Percentiles rank a stretch among this genome's conserved stretches.
Evolutionary conservation across 1,140 invertebrate genomes (phyloP).

Genomic region (Drosophila nikananu): DNA sequence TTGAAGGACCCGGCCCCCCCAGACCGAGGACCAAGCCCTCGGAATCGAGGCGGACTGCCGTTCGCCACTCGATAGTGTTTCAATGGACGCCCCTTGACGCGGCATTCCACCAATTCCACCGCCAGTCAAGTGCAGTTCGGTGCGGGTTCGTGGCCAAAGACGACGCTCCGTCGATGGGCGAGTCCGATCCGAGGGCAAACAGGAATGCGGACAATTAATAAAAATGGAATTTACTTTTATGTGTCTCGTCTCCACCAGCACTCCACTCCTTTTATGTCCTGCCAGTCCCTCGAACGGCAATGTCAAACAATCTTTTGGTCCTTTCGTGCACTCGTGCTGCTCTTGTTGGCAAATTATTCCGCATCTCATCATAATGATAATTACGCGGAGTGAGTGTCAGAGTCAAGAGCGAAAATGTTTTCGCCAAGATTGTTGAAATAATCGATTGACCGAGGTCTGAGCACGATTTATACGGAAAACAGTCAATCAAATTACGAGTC

Average conservation of each 20-base stretch:
- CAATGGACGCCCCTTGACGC: constrained; percentile 61
- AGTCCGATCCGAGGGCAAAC: constrained; percentile 43
- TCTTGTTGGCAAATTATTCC: constrained; percentile 59
- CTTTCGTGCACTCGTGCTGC: constrained; percentile 21
- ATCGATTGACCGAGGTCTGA: constrained; percentile 37
- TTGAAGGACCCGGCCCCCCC: constrained; percentile 31
- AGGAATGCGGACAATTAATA: constrained; percentile 69
- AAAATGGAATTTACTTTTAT: constrained; percentile 75
- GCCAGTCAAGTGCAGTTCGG: constrained; percentile 60
- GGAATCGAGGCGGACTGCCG: constrained; percentile 15
- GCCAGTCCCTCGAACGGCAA: constrained; percentile 31
- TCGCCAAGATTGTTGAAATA: constrained; percentile 52
- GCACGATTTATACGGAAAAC: constrained; percentile 51
- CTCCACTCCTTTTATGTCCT: constrained; percentile 7
- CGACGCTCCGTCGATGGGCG: constrained; percentile 2
- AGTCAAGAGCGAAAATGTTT: constrained; percentile 46
- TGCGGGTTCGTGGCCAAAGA: constrained; percentile 5
- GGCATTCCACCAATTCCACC: constrained; percentile 38
- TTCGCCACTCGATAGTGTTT: constrained; percentile 59
- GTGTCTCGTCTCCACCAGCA: constrained; percentile 19
- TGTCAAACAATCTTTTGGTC: constrained; percentile 59
- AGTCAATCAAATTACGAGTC: constrained; percentile 50
- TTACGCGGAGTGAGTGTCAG: constrained; percentile 52
- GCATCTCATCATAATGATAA: constrained; percentile 66
- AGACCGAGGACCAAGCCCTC: constrained; percentile 9